Evolutionary conservation across 2,888 invertebrate species (phyloP), one percentile per base, ranked within the genome.

Genomic region (Pelosia muscerda): DNA sequence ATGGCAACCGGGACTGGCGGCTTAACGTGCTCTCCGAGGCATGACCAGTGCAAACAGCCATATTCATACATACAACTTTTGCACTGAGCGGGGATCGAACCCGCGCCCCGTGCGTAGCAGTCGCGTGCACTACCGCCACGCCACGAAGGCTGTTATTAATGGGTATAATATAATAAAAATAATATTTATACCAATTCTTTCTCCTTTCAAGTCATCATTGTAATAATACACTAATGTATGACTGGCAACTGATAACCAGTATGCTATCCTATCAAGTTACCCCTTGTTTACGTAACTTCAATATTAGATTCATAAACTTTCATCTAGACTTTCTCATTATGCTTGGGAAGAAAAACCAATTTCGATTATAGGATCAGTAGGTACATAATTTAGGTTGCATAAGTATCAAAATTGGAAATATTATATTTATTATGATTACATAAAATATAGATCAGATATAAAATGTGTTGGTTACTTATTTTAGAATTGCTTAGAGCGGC

Each of bases 281-380:
- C 22, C 23, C 22, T 38, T 59, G 38, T 38, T 23, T 59, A 57
- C 9, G 57, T 59, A 49, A 61, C 61, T 61, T 49, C 49, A 26
- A 42, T 55, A 55, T 59, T 59, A 34, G 31, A 34, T 59, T 22
- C 22, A 13, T 5, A 34, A 34, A 59, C 34, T 59, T 59, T 59
- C 22, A 49, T 59, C 28, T 61, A 49, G 61, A 61, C 25, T 49
- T 49, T 49, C 49, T 25, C 42, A 15, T 59, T 59, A 38, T 58
- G 22, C 28, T 28, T 58, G 31, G n/a, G 34, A 58, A 28, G 56
- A 56, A 28, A 28, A 58, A 59, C 2, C 22, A 11, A 23, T 38
- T 15, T 34, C 19, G 26, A 19, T 53, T 49, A 53, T 53, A 22
- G 15, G 23, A 55, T 9, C 22, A 11, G 31, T 34, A 22, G 22